phyloP scores from a whole-genome alignment of 64 coral and sea anemone species.

The Montipora efflorescens region DNA sequence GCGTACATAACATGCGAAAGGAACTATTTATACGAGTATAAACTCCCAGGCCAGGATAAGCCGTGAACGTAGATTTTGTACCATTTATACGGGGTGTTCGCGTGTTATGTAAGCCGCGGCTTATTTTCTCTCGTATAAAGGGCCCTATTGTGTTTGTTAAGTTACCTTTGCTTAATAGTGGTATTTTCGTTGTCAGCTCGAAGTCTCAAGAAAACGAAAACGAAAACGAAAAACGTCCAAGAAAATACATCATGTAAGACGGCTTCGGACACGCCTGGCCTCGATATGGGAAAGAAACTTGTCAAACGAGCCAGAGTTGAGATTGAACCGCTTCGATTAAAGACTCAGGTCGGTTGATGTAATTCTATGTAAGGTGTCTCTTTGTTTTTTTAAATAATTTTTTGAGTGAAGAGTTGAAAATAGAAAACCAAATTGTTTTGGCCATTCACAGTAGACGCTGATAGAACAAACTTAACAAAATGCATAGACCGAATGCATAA shows the following conservation, averaged over 20 bases:
- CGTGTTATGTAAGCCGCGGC: too few species aligned
- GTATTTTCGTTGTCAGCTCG: background rate
- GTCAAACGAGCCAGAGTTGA: constrained; percentile 17
- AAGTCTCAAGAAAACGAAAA: background rate
- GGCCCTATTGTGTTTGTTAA: background rate
- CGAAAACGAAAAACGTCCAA: constrained; percentile 23
- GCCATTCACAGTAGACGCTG: too few species aligned
- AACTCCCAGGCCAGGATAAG: too few species aligned
- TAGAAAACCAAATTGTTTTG: too few species aligned
- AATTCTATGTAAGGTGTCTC: background rate
- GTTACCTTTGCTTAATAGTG: background rate
- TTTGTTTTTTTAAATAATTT: background rate
- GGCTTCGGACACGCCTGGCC: background rate
- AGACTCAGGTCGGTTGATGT: constrained; percentile 29
- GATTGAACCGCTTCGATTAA: constrained; percentile 29
- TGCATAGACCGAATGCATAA: too few species aligned
- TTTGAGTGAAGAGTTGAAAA: too few species aligned
- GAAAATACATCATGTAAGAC: background rate
- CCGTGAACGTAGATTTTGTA: too few species aligned
- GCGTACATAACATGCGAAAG: too few species aligned
- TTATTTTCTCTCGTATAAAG: too few species aligned
- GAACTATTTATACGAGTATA: too few species aligned
- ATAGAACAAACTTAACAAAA: too few species aligned
- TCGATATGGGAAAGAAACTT: background rate
- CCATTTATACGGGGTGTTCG: too few species aligned